Evolutionary conservation across 2,797 vertebrate species (phyloP), one percentile per base, ranked within the genome.

Genomic region (Sciurus carolinensis): DNA sequence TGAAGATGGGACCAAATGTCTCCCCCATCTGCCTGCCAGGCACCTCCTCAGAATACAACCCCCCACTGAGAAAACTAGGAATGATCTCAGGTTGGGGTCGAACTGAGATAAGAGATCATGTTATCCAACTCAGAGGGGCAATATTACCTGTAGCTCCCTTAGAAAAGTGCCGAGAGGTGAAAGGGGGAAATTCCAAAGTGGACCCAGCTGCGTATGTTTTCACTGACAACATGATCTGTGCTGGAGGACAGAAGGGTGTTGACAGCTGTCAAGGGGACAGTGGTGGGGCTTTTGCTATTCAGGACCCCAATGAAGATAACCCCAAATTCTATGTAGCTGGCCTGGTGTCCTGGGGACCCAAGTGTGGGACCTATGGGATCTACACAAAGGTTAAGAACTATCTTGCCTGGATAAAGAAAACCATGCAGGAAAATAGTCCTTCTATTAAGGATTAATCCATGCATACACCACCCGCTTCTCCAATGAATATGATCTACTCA

Each of bases 191-290:
- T 1, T 2, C 44, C 12, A 22, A 0, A 0, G 57, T 64, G 1
- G 82, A 87, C 69, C 66, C 82, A 0, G 12, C 6, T 0, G 28
- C 94, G 75, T 95, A 67, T 5, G 97, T 30, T 2, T 98, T 99
- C 97, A 99, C 99, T 0, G 28, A 98, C 5, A 99, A 99, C 93
- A 99, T 99, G 99, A 98, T 99, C 97, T 99, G 99, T 97, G 99
- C 99, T 11, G 99, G 99, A 6, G 98, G 87, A 0, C 0, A 0
- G 0, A 97, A 91, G 7, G 97, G 97, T 0, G 97, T 96, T 57
- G 99, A 99, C 97, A 99, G 99, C 96, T 99, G 99, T 85, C 1
- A 85, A 0, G 98, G 99, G 26, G 99, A 99, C 67, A 99, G 99
- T 0, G 99, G 99, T 0, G 99, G 99, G 5, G 99, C 99, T 7